Conservation (phyloP, 2,888 invertebrate genomes). For the Tholera decimalis region DNA sequence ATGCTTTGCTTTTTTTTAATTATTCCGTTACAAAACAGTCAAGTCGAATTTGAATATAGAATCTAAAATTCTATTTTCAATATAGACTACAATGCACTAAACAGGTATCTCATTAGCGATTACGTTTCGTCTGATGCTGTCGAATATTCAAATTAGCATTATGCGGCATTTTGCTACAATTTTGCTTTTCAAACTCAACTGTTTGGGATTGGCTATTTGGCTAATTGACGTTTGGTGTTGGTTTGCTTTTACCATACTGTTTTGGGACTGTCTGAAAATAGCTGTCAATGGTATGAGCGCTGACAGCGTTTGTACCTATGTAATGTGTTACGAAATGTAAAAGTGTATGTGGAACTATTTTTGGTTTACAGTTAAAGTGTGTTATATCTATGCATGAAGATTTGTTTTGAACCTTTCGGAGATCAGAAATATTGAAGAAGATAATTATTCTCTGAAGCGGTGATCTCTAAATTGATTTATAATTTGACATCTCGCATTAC, state of each 20-base stretch:
- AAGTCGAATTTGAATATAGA: background rate
- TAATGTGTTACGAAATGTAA: too few species aligned
- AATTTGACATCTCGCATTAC: too few species aligned
- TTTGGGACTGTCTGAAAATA: background rate
- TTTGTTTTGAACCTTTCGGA: background rate
- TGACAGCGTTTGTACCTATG: too few species aligned
- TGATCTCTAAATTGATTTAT: background rate
- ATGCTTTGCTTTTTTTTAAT: background rate
- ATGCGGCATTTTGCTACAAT: conserved; percentile 11
- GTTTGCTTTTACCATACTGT: background rate
- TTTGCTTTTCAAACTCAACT: conserved; percentile 22
- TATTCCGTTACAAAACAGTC: too few species aligned
- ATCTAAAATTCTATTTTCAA: conserved; percentile 4
- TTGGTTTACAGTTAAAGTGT: too few species aligned
- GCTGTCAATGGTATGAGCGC: too few species aligned
- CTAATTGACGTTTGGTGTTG: conserved; percentile 25
- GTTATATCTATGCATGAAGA: too few species aligned
- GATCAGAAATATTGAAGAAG: background rate
- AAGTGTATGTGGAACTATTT: too few species aligned
- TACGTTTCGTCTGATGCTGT: conserved; percentile 29
- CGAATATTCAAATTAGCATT: conserved; percentile 11
- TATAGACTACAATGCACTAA: background rate
- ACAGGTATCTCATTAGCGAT: conserved; percentile 47
- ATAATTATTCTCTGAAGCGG: background rate
- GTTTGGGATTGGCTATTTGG: conserved; percentile 7